Conservation (phyloP, 2,888 invertebrate genomes). For the Himalopsyche japonica region DNA sequence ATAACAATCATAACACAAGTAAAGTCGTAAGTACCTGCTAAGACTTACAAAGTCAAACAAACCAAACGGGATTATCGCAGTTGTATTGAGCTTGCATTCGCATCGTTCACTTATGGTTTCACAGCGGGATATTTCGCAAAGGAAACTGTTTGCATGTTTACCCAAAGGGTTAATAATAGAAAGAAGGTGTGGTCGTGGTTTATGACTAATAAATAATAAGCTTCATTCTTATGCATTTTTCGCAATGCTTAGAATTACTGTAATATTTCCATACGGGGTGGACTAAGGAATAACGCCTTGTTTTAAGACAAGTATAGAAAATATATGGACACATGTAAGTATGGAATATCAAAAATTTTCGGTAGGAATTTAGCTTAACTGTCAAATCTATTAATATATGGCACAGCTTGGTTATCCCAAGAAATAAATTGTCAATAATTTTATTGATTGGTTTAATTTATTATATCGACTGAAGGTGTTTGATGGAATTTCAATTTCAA, state of each 20-base stretch:
- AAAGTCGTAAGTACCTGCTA: neutral
- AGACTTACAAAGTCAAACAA: neutral
- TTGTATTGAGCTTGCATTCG: conserved; percentile 3
- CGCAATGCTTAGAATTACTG: neutral
- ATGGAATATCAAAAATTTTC: too few relatives aligned
- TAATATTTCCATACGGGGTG: neutral
- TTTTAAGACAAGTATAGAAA: too few relatives aligned
- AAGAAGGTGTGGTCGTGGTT: neutral
- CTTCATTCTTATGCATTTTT: conserved; percentile 12
- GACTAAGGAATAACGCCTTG: neutral
- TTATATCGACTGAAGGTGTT: too few relatives aligned
- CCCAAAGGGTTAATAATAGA: neutral
- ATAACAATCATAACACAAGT: neutral
- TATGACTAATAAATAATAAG: neutral
- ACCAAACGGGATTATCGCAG: conserved; percentile 20
- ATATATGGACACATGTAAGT: too few relatives aligned
- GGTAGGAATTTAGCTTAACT: too few relatives aligned
- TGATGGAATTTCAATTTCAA: too few relatives aligned
- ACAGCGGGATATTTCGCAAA: conserved; percentile 20
- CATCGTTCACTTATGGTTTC: conserved; percentile 8
- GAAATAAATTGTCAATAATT: too few relatives aligned
- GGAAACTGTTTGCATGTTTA: neutral
- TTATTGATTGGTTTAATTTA: too few relatives aligned
- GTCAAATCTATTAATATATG: too few relatives aligned
- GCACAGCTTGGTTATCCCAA: too few relatives aligned